Percentiles rank a stretch among this genome's conserved stretches.
These are phyloP conservation scores for Plutella xylostella DNA, from an alignment of 2,888 invertebrate species.

Conservation along the genomic window DNA sequence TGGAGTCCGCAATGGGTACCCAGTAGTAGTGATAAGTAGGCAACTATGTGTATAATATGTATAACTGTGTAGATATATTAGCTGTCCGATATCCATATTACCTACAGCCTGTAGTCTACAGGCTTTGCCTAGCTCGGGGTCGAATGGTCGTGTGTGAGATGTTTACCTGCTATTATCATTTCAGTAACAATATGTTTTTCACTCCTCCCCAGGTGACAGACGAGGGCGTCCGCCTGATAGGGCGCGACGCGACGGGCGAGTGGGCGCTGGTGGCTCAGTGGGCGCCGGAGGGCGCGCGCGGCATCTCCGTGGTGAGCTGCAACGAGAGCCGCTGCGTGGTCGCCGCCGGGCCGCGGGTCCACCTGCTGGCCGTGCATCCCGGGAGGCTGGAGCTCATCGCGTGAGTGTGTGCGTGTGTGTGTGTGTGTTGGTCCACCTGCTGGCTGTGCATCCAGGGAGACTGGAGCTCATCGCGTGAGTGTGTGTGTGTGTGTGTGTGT, in stretches of 20 bases:
- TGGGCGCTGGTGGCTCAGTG: constrained; percentile 25
- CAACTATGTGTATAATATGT: too few species aligned
- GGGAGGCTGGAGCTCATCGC: constrained; percentile 24
- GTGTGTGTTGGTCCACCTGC: constrained; percentile 85
- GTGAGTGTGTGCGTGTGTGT: too few species aligned
- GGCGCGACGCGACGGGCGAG: constrained; percentile 47
- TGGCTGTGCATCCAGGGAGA: constrained; percentile 36
- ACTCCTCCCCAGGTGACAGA: constrained; percentile 65
- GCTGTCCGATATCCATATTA: too few species aligned
- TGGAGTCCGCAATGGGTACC: too few species aligned
- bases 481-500: too few species aligned
- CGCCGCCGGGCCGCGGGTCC: constrained; percentile 90
- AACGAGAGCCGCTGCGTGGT: constrained; percentile 82
- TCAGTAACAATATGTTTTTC: too few species aligned
- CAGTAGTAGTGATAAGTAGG: too few species aligned
- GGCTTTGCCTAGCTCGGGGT: too few species aligned
- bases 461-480: constrained; percentile 29
- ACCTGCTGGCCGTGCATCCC: constrained; percentile 70
- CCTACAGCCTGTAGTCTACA: too few species aligned
- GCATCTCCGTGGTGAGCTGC: constrained; percentile 90
- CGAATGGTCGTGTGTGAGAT: too few species aligned
- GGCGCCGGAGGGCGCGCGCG: constrained; percentile 56
- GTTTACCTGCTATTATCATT: too few species aligned
- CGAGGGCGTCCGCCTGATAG: constrained; percentile 48
- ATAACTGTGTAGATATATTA: too few species aligned